phyloP scores from a whole-genome alignment of 2,888 invertebrate genomes.

The Brachycybe producta region DNA sequence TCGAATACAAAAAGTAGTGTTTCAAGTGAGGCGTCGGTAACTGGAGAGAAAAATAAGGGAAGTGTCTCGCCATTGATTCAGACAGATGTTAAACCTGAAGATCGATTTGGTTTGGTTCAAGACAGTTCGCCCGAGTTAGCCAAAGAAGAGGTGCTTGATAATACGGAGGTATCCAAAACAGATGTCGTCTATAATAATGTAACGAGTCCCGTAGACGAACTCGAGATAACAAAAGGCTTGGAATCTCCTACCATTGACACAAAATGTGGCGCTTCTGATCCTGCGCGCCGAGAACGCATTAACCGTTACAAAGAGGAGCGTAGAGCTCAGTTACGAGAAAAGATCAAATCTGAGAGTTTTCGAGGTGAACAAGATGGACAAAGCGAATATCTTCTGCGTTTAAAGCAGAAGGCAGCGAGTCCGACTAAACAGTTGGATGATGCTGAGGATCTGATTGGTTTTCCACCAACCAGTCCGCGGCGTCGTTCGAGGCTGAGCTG shows the following conservation, averaged over 20 bases:
- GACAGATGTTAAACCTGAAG: too few relatives aligned
- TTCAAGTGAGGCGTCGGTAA: not conserved
- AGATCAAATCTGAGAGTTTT: constrained; percentile 53
- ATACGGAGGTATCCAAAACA: too few relatives aligned
- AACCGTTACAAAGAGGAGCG: constrained; percentile 84
- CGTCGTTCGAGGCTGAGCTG: constrained; percentile 6
- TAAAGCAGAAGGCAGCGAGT: constrained; percentile 37
- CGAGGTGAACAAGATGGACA: constrained; percentile 44
- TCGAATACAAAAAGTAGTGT: not conserved
- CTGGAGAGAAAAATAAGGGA: too few relatives aligned
- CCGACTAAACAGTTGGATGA: constrained; percentile 18
- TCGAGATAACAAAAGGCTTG: too few relatives aligned
- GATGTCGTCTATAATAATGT: too few relatives aligned
- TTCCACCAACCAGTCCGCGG: constrained; percentile 5
- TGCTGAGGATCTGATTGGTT: constrained; percentile 1
- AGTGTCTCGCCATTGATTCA: too few relatives aligned
- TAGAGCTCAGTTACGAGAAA: constrained; percentile 68
- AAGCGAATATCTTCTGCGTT: constrained; percentile 40
- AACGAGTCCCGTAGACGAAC: too few relatives aligned
- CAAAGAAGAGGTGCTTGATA: too few relatives aligned
- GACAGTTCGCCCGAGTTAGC: too few relatives aligned
- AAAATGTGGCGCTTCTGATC: constrained; percentile 14
- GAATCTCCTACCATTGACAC: too few relatives aligned
- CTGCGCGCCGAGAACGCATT: constrained; percentile 60
- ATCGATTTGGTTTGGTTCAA: too few relatives aligned